Evolutionary conservation across 2,888 invertebrate genomes (phyloP).

Genomic region (Trisateles emortualis): DNA sequence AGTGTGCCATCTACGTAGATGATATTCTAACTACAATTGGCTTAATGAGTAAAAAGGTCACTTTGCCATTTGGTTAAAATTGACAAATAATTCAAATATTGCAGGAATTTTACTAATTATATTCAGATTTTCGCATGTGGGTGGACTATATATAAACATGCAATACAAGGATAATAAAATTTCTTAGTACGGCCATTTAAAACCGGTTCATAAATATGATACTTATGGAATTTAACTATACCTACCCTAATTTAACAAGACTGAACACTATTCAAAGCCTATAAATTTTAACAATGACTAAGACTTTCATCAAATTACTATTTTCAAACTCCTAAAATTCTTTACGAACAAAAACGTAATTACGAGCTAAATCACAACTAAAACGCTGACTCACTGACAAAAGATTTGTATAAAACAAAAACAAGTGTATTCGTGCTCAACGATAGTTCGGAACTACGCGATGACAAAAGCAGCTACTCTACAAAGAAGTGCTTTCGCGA

Average conservation of each 20-base stretch:
- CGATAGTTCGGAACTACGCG: slow-evolving; percentile 59
- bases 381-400: slow-evolving; percentile 36
- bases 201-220: too few relatives aligned
- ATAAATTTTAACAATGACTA: slow-evolving; percentile 1
- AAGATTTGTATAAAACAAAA: slow-evolving; percentile 45
- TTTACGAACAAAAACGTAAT: slow-evolving; percentile 18
- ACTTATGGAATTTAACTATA: too few relatives aligned
- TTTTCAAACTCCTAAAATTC: not conserved
- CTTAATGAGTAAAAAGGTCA: too few relatives aligned
- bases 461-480: slow-evolving; percentile 59
- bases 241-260: not conserved
- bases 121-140: too few relatives aligned
- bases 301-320: slow-evolving; percentile 7
- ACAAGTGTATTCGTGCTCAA: slow-evolving; percentile 50
- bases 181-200: too few relatives aligned
- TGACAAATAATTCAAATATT: too few relatives aligned
- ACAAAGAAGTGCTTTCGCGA: slow-evolving; percentile 60
- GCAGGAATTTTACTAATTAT: too few relatives aligned
- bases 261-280: not conserved
- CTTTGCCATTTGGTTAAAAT: too few relatives aligned
- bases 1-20: not conserved
- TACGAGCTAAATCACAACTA: slow-evolving; percentile 30
- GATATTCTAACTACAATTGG: not conserved
- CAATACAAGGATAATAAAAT: too few relatives aligned
- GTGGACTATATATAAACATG: too few relatives aligned